Percentiles rank a stretch among this genome's conserved stretches.
Conservation (phyloP, 2,888 invertebrate genomes). For the Dryadula phaetusa region DNA sequence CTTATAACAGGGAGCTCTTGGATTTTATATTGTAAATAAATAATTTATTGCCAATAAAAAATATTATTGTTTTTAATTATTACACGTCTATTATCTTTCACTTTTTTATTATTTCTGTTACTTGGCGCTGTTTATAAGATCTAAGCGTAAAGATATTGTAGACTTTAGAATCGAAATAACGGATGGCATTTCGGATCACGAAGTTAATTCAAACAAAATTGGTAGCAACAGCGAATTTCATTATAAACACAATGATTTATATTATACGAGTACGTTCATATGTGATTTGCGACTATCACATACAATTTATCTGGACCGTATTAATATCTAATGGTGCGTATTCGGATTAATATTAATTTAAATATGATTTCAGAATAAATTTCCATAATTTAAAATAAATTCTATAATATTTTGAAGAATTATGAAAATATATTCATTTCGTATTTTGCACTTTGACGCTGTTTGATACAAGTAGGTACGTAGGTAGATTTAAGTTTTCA, state of each 20-base stretch:
- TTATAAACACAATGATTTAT: not conserved
- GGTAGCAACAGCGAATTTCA: not conserved
- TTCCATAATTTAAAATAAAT: not conserved
- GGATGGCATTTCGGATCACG: not conserved
- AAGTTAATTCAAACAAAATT: not conserved
- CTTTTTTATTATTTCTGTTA: too few relatives aligned
- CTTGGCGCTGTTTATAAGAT: too few relatives aligned
- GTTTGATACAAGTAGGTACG: too few relatives aligned
- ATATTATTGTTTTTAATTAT: too few relatives aligned
- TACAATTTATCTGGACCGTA: conserved; percentile 4
- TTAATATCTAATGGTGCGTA: conserved; percentile 10
- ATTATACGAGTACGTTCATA: not conserved
- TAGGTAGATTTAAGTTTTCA: too few relatives aligned
- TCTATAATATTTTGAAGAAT: not conserved
- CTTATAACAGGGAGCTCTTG: too few relatives aligned
- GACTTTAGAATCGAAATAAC: not conserved
- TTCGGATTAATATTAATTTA: not conserved
- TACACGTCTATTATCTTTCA: too few relatives aligned
- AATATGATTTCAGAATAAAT: conserved; percentile 4
- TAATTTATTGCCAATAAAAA: too few relatives aligned
- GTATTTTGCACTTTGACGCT: too few relatives aligned
- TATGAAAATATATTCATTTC: too few relatives aligned
- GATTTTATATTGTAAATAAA: too few relatives aligned
- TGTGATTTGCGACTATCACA: conserved; percentile 3
- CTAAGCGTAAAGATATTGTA: too few relatives aligned